A percentile compares a stretch with the other conserved stretches of the same genome.
Evolutionary conservation across 2,888 invertebrate genomes (phyloP).

Genomic region (Synergus gifuensis): DNA sequence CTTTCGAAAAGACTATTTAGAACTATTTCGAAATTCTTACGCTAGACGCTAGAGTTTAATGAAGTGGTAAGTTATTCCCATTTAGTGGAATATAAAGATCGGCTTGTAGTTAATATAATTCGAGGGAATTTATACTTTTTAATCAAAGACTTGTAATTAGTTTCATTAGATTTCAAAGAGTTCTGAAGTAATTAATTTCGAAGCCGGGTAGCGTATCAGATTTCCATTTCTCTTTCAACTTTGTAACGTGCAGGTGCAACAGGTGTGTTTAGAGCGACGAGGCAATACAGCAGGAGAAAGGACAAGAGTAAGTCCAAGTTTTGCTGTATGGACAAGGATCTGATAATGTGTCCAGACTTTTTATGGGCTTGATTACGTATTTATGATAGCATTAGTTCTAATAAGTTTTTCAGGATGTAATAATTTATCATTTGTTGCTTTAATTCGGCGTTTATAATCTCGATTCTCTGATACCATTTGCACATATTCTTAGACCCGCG

Average conservation of each 20-base stretch:
- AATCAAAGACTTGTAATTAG: conserved; percentile 13
- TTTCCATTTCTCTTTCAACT: conserved; percentile 40
- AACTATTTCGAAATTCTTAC: not conserved
- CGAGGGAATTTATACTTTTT: not conserved
- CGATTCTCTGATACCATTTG: conserved; percentile 17
- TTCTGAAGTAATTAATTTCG: conserved; percentile 34
- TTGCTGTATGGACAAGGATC: conserved; percentile 26
- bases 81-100: conserved; percentile 4
- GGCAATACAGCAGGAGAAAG: conserved; percentile 9
- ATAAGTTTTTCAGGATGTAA: conserved; percentile 40
- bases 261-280: conserved; percentile 25
- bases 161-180: conserved; percentile 25
- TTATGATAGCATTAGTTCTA: conserved; percentile 36
- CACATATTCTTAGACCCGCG: not conserved
- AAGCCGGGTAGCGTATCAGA: conserved; percentile 17
- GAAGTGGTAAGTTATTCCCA: conserved; percentile 29
- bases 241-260: conserved; percentile 41
- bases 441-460: conserved; percentile 14
- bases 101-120: not conserved
- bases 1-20: not conserved
- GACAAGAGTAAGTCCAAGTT: conserved; percentile 30
- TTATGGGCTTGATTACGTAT: conserved; percentile 26
- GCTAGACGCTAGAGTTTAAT: not conserved
- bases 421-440: conserved; percentile 26
- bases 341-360: conserved; percentile 35